Conservation (phyloP, 2,113 vertebrate genomes). For the Carlito syrichta region DNA sequence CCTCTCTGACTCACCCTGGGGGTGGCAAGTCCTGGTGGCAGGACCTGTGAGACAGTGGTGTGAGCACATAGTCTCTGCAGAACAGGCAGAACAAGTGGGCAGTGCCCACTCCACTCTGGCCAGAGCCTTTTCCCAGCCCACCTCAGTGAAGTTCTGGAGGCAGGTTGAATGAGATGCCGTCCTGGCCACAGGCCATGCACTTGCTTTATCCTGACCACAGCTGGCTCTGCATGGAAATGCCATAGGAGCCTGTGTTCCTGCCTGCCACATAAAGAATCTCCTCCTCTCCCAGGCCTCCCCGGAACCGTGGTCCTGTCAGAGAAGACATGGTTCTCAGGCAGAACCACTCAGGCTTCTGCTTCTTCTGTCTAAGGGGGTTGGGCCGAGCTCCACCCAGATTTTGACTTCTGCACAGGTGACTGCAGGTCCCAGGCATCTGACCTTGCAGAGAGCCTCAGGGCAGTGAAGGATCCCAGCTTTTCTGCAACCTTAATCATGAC, state of each 20-base stretch:
- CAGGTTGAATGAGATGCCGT: background rate
- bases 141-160: background rate
- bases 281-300: background rate
- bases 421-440: background rate
- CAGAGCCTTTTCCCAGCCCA: background rate
- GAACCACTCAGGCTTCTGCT: background rate
- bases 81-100: too few relatives aligned
- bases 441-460: background rate
- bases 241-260: background rate
- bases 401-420: background rate
- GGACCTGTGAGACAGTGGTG: background rate
- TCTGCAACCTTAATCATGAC: background rate
- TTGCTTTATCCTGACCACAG: background rate
- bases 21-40: background rate
- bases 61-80: too few relatives aligned
- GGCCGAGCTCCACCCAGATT: rapidly evolving
- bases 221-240: too few relatives aligned
- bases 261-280: too few relatives aligned
- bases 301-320: background rate
- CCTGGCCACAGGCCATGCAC: background rate
- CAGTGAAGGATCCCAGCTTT: background rate
- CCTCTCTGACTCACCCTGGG: background rate
- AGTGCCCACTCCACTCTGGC: background rate
- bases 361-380: background rate
- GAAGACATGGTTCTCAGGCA: too few relatives aligned